These are phyloP conservation scores for Yoshiicerus persimilis DNA, from an alignment of 1,140 invertebrate species.

Conservation along the genomic window DNA sequence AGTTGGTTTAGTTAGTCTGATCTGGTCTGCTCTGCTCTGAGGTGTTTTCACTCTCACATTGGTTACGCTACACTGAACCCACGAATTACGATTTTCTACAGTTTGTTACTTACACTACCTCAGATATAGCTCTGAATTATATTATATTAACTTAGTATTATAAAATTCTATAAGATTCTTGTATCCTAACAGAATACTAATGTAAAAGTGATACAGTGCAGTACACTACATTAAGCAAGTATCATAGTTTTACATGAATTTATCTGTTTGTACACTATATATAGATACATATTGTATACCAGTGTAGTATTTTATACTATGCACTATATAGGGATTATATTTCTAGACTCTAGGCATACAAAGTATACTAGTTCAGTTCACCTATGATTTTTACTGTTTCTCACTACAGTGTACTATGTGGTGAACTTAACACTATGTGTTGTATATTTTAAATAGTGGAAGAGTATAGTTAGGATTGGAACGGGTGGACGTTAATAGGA, in stretches of 20 bases:
- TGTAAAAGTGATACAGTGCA: too few relatives aligned
- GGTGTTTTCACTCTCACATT: slow-evolving; percentile 6
- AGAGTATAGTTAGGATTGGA: not conserved
- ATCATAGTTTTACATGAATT: too few relatives aligned
- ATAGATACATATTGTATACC: not conserved
- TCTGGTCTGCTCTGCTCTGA: not conserved
- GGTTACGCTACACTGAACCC: not conserved
- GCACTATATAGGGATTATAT: too few relatives aligned
- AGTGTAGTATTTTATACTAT: too few relatives aligned
- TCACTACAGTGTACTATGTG: not conserved
- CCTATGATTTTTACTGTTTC: too few relatives aligned
- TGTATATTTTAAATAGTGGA: not conserved
- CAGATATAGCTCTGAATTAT: not conserved
- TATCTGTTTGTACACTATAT: not conserved
- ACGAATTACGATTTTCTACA: not conserved
- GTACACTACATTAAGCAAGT: too few relatives aligned
- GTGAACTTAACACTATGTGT: too few relatives aligned
- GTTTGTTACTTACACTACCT: not conserved
- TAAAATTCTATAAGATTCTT: too few relatives aligned
- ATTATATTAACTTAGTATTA: too few relatives aligned
- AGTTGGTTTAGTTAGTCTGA: not conserved
- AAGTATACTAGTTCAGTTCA: too few relatives aligned
- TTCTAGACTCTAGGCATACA: too few relatives aligned
- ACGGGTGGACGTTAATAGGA: not conserved
- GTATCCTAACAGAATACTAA: too few relatives aligned